Evolutionary conservation across 2,113 vertebrate species (phyloP), one percentile per base, ranked within the genome.

Genomic region (Cygnus buccinator): DNA sequence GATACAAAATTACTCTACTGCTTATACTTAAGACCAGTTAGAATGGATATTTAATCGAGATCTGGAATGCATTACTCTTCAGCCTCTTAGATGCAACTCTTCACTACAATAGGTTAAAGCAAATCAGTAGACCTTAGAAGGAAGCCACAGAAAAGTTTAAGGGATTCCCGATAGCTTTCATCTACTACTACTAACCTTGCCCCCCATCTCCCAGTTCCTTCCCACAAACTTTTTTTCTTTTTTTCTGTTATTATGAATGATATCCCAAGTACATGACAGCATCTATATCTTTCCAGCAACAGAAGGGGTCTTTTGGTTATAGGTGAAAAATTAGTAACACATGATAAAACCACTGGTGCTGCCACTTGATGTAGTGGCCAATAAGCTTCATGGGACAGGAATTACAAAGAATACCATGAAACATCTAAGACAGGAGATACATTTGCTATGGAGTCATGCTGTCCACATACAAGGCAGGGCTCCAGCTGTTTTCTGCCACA

Each of bases 1-100:
- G 79, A 52, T 50, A 76, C 48, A 91, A 93, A 93, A 87, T 28
- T 25, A 68, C n/a, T 80, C 57, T 26, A 70, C 10, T 77, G 63
- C 39, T 94, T 84, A 48, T 65, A 77, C 14, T 72, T 72, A 77
- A 71, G 59, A 78, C 21, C 71, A 83, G 78, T 76, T 61, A 92
- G 66, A 75, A 31, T 88, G 66, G 59, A 82, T 82, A 52, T 2
- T 1, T 82, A 78, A 89, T 14, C 46, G 57, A 82, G 62, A 90
- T 76, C 44, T 79, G 68, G 31, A 46, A 76, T 48, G 39, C 50
- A 78, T 92, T 84, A 89, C 18, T 26, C 50, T 80, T 67, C 28
- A 78, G 35, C 17, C 59, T 92, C 33, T 84, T 68, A 73, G 25
- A 82, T 21, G 20, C 55, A 48, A 61, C 44, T 85, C 9, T 78